Percentiles rank a stretch among this genome's conserved stretches.
Conservation (phyloP, 2,888 invertebrate genomes). For the Dioctria rufipes region DNA sequence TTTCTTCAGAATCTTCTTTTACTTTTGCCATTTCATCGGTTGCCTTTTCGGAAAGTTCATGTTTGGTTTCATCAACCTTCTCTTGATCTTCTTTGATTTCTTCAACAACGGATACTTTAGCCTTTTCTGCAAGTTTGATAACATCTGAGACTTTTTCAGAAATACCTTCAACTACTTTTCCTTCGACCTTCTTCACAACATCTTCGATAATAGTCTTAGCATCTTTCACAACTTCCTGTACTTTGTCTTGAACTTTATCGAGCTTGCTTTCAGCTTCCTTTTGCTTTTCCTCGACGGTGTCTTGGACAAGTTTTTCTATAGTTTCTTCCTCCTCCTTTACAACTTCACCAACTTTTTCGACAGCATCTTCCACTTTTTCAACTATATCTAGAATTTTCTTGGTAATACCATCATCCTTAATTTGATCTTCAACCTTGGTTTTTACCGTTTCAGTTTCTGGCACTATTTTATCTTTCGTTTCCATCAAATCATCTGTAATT, state of each 20-base stretch:
- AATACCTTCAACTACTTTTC: constrained; percentile 28
- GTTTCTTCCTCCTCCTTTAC: no score
- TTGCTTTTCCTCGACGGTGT: background rate
- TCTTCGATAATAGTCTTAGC: background rate
- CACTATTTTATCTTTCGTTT: no score
- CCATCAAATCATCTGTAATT: no score
- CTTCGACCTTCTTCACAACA: constrained; percentile 32
- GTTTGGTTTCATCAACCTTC: constrained; percentile 15
- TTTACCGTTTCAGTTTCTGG: background rate
- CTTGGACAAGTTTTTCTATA: background rate
- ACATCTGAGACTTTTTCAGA: constrained; percentile 50
- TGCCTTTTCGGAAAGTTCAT: constrained; percentile 11
- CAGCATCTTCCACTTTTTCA: background rate
- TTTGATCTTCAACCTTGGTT: background rate
- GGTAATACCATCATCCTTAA: constrained; percentile 4
- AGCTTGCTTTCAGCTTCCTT: background rate
- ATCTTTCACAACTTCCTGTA: background rate
- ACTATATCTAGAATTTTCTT: background rate
- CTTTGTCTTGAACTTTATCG: background rate
- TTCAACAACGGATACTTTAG: constrained; percentile 38
- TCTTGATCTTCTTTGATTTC: constrained; percentile 36
- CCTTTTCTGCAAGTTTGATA: constrained; percentile 45
- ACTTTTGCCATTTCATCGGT: constrained; percentile 42
- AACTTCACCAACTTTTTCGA: background rate
- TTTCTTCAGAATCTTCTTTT: constrained; percentile 55